Percentiles rank a stretch among this genome's conserved stretches.
Evolutionary conservation across 2,888 invertebrate species (phyloP).

Genomic region (Lycophotia porphyrea): DNA sequence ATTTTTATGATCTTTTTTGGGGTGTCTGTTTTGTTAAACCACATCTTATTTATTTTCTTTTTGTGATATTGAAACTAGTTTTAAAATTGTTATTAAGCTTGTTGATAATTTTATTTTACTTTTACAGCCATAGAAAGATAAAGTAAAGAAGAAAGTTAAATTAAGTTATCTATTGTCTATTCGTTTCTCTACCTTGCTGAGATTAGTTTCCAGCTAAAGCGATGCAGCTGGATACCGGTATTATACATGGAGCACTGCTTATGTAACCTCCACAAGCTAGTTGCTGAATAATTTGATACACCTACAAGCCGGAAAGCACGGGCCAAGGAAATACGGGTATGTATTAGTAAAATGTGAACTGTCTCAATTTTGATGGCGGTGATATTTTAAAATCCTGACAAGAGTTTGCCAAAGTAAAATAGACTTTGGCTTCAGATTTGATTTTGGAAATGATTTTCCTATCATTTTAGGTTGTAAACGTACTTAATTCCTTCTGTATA

Average conservation of each 20-base stretch:
- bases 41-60: conserved; percentile 9
- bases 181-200: background rate
- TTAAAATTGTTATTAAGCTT: background rate
- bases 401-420: background rate
- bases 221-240: background rate
- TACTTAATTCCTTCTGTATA: background rate
- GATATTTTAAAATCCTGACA: background rate
- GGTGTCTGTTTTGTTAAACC: background rate
- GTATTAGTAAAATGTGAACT: background rate
- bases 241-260: background rate
- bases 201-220: background rate
- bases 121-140: background rate
- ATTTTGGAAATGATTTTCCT: background rate
- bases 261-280: background rate
- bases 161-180: background rate
- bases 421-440: background rate
- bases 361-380: background rate
- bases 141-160: background rate
- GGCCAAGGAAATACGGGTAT: background rate
- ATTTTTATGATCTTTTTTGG: conserved; percentile 6
- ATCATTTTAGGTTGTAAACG: background rate
- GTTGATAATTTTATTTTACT: background rate
- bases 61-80: background rate
- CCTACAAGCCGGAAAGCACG: background rate
- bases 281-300: background rate